These are phyloP conservation scores for Naso thynnoides DNA, from an alignment of 2,797 vertebrate genomes.

Conservation along the genomic window DNA sequence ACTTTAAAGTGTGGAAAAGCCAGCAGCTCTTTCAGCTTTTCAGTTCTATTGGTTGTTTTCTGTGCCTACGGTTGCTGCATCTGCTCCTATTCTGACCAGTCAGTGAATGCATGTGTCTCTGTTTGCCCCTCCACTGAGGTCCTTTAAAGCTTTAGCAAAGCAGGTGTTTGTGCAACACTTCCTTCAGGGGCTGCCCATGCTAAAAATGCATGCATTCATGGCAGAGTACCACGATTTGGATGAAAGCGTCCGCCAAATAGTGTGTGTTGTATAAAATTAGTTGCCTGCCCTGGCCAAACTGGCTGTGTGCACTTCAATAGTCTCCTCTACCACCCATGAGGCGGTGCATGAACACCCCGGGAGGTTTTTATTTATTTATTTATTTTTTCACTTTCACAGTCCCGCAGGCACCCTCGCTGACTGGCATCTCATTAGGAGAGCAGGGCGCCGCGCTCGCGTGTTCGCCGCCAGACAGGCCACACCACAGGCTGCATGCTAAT, in stretches of 20 bases:
- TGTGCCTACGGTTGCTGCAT: not conserved
- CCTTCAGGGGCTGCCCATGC: not conserved
- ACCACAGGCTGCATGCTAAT: slow-evolving; percentile 84
- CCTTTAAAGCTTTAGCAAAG: slow-evolving; percentile 22
- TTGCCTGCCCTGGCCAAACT: slow-evolving; percentile 19
- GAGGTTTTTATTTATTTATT: slow-evolving; percentile 42
- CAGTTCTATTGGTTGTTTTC: not conserved
- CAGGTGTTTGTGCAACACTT: not conserved
- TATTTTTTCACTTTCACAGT: slow-evolving; percentile 44
- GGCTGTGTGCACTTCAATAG: slow-evolving; percentile 47
- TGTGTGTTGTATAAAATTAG: slow-evolving; percentile 60
- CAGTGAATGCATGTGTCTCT: not conserved
- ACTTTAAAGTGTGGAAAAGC: not conserved
- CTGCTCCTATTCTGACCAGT: not conserved
- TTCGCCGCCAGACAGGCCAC: slow-evolving; percentile 78
- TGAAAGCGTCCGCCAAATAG: slow-evolving; percentile 41
- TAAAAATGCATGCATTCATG: slow-evolving; percentile 26
- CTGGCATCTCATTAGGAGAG: slow-evolving; percentile 82
- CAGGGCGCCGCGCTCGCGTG: slow-evolving; percentile 54
- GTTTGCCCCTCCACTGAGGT: not conserved
- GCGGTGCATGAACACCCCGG: slow-evolving; percentile 55
- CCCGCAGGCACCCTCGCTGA: slow-evolving; percentile 67
- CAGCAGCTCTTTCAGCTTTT: not conserved
- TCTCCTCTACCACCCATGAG: slow-evolving; percentile 62
- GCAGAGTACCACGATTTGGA: slow-evolving; percentile 23